Evolutionary conservation across 2,888 invertebrate genomes (phyloP).

Genomic region (Agrotis segetum): DNA sequence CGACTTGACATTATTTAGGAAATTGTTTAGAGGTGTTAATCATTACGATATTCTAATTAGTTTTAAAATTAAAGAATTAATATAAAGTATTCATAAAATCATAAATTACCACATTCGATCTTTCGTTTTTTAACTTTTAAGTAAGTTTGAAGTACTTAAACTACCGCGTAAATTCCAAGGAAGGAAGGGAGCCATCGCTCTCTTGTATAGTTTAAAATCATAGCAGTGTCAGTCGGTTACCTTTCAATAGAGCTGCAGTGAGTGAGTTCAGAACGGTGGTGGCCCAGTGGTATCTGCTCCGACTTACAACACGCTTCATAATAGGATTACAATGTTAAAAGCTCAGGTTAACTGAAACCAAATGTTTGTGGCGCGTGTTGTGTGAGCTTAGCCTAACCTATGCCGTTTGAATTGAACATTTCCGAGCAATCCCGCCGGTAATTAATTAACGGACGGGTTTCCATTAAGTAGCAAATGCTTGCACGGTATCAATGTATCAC

Average conservation of each 20-base stretch:
- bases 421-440: constrained; percentile 3
- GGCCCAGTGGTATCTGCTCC: too few species aligned
- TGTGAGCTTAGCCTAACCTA: constrained; percentile 2
- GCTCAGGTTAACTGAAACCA: background rate
- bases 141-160: too few species aligned
- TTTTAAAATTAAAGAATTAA: too few species aligned
- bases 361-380: constrained; percentile 7
- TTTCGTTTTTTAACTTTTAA: background rate
- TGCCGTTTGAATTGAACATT: constrained; percentile 24
- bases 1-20: too few species aligned
- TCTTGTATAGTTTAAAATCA: background rate
- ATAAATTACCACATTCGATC: background rate
- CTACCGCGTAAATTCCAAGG: background rate
- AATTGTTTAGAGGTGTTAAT: too few species aligned
- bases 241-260: constrained; percentile 10
- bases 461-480: background rate
- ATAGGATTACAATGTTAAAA: background rate
- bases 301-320: background rate
- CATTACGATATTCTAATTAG: too few species aligned
- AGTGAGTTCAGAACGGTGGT: too few species aligned
- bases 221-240: background rate
- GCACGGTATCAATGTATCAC: background rate
- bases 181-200: background rate
- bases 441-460: constrained; percentile 4
- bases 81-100: too few species aligned